Evolutionary conservation across 1,140 invertebrate species (phyloP).

Genomic region (Drosophila funebris): DNA sequence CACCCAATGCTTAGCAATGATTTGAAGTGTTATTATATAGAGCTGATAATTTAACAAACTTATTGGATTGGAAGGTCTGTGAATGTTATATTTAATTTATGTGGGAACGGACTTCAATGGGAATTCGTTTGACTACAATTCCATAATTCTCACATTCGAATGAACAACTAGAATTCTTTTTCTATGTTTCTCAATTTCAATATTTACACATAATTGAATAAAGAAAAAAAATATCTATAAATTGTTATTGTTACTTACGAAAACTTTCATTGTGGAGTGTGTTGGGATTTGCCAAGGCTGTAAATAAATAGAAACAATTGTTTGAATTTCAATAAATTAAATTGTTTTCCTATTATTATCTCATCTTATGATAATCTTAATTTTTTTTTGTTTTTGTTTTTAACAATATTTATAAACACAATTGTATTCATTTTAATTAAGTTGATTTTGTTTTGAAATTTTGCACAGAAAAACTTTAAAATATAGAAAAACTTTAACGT

Average conservation of each 20-base stretch:
- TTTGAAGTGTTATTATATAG: background rate
- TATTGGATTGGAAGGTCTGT: conserved; percentile 1
- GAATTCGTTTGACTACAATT: conserved; percentile 1
- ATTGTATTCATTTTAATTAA: background rate
- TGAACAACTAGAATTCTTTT: conserved; percentile 2
- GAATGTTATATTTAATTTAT: conserved; percentile 30
- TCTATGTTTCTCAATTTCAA: conserved; percentile 4
- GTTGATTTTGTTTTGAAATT: conserved; percentile 3
- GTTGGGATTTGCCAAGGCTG: conserved; percentile 66
- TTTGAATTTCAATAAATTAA: conserved; percentile 18
- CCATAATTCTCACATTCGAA: conserved; percentile 28
- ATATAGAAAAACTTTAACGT: conserved; percentile 15
- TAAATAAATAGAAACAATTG: conserved; percentile 53
- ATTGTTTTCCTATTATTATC: background rate
- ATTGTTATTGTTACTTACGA: conserved; percentile 69
- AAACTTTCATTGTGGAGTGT: conserved; percentile 78
- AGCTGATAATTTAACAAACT: background rate
- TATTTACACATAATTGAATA: conserved; percentile 37
- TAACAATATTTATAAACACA: background rate
- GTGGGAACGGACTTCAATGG: conserved; percentile 34
- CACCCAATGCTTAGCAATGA: conserved; percentile 30
- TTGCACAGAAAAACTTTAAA: conserved; percentile 12
- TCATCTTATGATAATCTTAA: background rate
- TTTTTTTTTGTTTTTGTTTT: background rate
- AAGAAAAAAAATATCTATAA: background rate